phyloP scores from a whole-genome alignment of 2,797 vertebrate species.

The Melanotaenia trifasciata region DNA sequence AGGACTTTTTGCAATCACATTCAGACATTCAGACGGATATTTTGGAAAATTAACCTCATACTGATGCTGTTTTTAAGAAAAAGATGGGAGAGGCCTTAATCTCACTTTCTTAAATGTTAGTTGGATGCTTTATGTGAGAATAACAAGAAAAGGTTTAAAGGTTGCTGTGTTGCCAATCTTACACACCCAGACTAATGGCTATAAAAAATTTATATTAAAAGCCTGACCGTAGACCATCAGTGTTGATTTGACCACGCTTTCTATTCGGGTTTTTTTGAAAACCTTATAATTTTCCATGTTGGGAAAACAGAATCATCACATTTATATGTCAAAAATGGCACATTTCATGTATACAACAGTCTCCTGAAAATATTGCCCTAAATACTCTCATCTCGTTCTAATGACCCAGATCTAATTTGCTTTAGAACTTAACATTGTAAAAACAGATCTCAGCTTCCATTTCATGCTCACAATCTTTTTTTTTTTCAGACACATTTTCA shows the following conservation, averaged over 20 bases:
- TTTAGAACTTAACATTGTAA: conserved; percentile 24
- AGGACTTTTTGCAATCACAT: neutral
- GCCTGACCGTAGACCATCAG: neutral
- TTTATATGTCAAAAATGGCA: conserved; percentile 29
- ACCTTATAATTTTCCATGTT: neutral
- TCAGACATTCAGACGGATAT: neutral
- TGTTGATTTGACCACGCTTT: neutral
- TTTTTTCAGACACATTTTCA: conserved; percentile 28
- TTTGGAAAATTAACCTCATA: neutral
- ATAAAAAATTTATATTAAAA: neutral
- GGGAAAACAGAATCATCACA: conserved; percentile 13
- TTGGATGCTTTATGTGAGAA: neutral
- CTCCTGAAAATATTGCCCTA: conserved; percentile 60
- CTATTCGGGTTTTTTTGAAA: neutral
- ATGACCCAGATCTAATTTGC: conserved; percentile 69
- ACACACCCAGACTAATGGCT: neutral
- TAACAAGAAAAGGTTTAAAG: neutral
- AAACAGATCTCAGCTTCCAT: conserved; percentile 55
- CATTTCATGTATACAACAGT: conserved; percentile 39
- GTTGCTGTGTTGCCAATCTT: neutral
- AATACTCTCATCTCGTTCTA: conserved; percentile 49
- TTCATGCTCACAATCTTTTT: conserved; percentile 12
- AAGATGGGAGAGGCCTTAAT: neutral
- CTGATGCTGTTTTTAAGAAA: neutral
- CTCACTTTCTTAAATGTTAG: neutral